A percentile compares a stretch with the other conserved stretches of the same genome.
Conservation (phyloP, 1,140 invertebrate species). For the Archegozetes longisetosus region DNA sequence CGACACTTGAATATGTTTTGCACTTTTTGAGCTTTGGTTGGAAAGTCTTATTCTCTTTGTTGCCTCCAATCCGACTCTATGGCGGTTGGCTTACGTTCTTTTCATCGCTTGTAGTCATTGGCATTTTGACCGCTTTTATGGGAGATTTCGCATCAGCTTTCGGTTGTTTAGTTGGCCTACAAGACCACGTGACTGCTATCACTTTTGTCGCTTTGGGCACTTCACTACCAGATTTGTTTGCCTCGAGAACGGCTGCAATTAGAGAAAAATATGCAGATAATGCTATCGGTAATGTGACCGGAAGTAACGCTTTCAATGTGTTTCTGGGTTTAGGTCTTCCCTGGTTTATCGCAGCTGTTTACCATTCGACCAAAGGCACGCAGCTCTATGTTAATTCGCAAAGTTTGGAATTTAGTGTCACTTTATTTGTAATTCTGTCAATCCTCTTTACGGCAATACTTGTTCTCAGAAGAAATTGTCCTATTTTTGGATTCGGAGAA, state of each 20-base stretch:
- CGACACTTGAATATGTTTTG: slow-evolving; percentile 29
- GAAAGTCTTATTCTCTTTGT: slow-evolving; percentile 38
- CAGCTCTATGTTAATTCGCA: slow-evolving; percentile 38
- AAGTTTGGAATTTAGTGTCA: slow-evolving; percentile 39
- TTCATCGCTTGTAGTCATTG: slow-evolving; percentile 38
- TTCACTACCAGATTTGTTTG: slow-evolving; percentile 48
- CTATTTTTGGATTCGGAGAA: slow-evolving; percentile 39
- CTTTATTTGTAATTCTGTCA: slow-evolving; percentile 36
- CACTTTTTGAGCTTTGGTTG: slow-evolving; percentile 32
- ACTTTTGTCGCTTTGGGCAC: slow-evolving; percentile 54
- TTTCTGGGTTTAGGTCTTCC: slow-evolving; percentile 47
- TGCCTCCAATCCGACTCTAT: slow-evolving; percentile 39
- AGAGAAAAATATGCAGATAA: slow-evolving; percentile 36
- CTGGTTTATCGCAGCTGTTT: slow-evolving; percentile 44
- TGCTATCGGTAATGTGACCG: slow-evolving; percentile 37
- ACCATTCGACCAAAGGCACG: slow-evolving; percentile 36
- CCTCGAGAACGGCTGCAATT: slow-evolving; percentile 32
- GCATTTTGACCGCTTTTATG: slow-evolving; percentile 42
- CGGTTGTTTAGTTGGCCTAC: slow-evolving; percentile 42
- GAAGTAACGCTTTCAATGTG: slow-evolving; percentile 41
- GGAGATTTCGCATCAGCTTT: slow-evolving; percentile 45
- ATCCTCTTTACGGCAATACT: slow-evolving; percentile 34
- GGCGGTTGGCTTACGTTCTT: slow-evolving; percentile 46
- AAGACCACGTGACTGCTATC: slow-evolving; percentile 43
- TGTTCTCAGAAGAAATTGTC: slow-evolving; percentile 33